Evolutionary conservation across 2,113 vertebrate species (phyloP).

Genomic region (Microcebus jonahi): DNA sequence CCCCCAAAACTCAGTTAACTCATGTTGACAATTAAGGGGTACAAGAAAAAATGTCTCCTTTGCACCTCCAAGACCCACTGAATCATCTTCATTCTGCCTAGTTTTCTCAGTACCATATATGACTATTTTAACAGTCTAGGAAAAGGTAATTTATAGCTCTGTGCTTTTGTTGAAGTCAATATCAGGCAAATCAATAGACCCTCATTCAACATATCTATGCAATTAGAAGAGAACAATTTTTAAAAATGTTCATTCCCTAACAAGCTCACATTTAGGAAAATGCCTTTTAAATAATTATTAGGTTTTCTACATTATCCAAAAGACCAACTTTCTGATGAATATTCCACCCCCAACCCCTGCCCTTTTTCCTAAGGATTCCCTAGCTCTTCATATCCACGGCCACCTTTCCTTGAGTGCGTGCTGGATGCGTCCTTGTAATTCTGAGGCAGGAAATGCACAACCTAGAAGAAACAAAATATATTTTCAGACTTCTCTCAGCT

Average conservation of each 20-base stretch:
- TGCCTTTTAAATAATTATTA: not conserved
- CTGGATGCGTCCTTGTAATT: not conserved
- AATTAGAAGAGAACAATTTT: not conserved
- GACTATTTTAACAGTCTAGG: not conserved
- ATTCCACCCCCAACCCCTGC: not conserved
- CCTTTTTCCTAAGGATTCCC: not conserved
- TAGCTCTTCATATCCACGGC: not conserved
- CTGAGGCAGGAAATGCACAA: constrained; percentile 31
- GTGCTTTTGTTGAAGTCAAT: not conserved
- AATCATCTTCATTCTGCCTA: not conserved
- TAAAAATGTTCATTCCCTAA: not conserved
- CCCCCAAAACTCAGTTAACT: not conserved
- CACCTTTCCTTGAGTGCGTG: accelerated
- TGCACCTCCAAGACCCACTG: not conserved
- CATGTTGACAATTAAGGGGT: too few species aligned
- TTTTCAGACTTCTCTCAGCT: not conserved
- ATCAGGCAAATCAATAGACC: not conserved
- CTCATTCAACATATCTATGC: not conserved
- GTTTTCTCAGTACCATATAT: not conserved
- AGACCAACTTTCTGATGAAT: not conserved
- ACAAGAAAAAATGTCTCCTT: not conserved
- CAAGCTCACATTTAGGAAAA: not conserved
- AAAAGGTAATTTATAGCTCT: not conserved
- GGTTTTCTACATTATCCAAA: not conserved
- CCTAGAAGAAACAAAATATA: constrained; percentile 31